Conservation (phyloP, 2,888 invertebrate genomes). For the Tupiocoris notatus region DNA sequence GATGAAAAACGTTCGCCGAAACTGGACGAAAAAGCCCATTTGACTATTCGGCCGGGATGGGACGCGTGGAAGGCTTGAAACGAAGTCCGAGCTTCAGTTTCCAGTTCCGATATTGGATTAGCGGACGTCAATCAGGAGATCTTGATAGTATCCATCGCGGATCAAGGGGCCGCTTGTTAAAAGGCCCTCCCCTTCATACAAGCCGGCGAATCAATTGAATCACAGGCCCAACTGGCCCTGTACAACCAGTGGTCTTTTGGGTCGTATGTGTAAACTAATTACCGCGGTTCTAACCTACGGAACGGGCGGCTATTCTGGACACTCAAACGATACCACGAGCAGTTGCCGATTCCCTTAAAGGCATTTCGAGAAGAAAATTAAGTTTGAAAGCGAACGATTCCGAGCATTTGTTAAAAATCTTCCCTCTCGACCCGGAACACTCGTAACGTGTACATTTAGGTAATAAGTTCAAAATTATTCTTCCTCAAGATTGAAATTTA, state of each 20-base stretch:
- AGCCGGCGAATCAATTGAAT: constrained; percentile 2
- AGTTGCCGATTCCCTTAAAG: no score
- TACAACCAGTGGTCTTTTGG: background rate
- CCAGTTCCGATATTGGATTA: constrained; percentile 13
- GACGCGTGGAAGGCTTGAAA: background rate
- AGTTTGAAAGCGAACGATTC: no score
- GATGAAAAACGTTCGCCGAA: background rate
- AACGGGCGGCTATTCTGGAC: no score
- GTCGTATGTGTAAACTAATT: constrained; percentile 18
- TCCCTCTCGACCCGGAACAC: no score
- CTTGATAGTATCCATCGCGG: constrained; percentile 17
- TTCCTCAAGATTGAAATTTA: no score
- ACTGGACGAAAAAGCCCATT: background rate
- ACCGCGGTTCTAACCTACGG: background rate
- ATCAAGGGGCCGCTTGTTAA: constrained; percentile 2
- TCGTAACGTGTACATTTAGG: no score
- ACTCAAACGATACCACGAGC: no score
- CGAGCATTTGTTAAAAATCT: no score
- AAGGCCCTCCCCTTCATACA: background rate
- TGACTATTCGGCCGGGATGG: background rate
- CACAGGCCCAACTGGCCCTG: background rate
- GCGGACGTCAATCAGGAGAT: constrained; percentile 21
- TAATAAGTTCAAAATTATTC: no score
- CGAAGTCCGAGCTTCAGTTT: background rate
- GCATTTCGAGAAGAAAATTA: no score